Percentiles rank a stretch among this genome's conserved stretches.
Conservation (phyloP, 2,113 vertebrate species). For the Zapornia atra region DNA sequence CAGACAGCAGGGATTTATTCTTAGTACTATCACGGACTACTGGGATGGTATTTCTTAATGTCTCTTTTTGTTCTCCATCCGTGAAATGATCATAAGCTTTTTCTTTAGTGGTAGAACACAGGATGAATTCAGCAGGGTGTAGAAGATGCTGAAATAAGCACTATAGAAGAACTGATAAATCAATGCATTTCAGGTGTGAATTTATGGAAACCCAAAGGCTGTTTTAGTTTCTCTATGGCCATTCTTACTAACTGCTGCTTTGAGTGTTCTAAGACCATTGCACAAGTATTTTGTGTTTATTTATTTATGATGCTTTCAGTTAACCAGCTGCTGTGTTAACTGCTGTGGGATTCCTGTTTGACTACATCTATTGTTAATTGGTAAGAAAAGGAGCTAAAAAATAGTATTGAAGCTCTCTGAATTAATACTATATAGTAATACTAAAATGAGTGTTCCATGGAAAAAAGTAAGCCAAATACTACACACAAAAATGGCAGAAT, state of each 20-base stretch:
- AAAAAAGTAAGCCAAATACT: neutral
- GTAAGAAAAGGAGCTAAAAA: neutral
- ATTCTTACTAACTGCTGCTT: neutral
- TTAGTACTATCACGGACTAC: neutral
- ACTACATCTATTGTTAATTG: neutral
- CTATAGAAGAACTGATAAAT: neutral
- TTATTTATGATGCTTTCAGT: conserved; percentile 34
- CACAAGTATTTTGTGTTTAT: neutral
- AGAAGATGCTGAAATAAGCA: neutral
- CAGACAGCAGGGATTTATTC: neutral
- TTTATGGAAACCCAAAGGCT: neutral
- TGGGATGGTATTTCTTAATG: neutral
- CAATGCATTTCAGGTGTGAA: neutral
- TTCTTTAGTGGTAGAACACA: neutral
- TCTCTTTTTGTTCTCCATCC: neutral
- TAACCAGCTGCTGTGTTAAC: conserved; percentile 11
- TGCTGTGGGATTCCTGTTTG: neutral
- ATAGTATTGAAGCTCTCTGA: neutral
- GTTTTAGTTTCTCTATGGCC: neutral
- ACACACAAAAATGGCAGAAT: neutral
- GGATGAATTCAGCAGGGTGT: neutral
- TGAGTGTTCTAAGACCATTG: neutral
- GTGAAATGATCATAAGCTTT: neutral
- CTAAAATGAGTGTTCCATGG: neutral
- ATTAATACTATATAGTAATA: neutral